phyloP scores from a whole-genome alignment of 92 coral and sea anemone species.

The Metridium senile region DNA sequence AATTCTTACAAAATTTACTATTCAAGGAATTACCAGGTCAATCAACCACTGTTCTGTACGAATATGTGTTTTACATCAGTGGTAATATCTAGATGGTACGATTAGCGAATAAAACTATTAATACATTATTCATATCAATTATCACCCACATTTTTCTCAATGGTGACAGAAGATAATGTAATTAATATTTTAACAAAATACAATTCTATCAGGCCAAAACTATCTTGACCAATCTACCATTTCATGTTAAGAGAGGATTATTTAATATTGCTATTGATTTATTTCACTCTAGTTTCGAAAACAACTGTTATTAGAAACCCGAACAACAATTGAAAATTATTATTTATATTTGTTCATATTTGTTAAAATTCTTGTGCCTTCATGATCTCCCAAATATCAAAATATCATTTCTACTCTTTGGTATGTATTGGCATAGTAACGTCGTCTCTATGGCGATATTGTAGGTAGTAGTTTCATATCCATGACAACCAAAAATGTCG shows the following conservation, averaged over 20 bases:
- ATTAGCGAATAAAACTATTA: not conserved
- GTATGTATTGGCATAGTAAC: slow-evolving; percentile 22
- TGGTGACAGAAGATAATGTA: too few relatives aligned
- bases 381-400: not conserved
- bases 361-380: not conserved
- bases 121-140: not conserved
- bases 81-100: not conserved
- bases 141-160: too few relatives aligned
- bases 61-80: not conserved
- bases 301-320: not conserved
- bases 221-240: too few relatives aligned
- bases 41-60: not conserved
- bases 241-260: too few relatives aligned
- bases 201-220: too few relatives aligned
- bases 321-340: not conserved
- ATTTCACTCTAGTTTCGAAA: not conserved
- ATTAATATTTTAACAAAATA: too few relatives aligned
- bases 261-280: too few relatives aligned
- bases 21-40: not conserved
- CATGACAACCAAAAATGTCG: too few relatives aligned
- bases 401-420: not conserved
- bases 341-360: slow-evolving; percentile 1
- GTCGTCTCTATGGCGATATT: slow-evolving; percentile 1
- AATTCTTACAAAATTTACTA: slow-evolving; percentile 40
- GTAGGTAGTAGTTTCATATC: too few relatives aligned